Evolutionary conservation across 2,888 invertebrate genomes (phyloP), one percentile per base, ranked within the genome.

Genomic region (Andrena haemorrhoa): DNA sequence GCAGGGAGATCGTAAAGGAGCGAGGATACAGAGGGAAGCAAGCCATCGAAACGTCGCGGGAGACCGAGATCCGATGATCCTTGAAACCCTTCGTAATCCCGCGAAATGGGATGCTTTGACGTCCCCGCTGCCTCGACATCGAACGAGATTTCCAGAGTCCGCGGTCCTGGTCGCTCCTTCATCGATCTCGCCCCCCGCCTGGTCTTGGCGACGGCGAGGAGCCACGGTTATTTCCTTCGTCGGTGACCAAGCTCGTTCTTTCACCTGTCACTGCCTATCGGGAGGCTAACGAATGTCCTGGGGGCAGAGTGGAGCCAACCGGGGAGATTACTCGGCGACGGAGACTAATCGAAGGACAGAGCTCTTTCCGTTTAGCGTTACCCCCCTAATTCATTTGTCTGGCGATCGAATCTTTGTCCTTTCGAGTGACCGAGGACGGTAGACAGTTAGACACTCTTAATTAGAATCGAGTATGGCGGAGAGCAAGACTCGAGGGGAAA

Each of bases 101-200:
- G 26, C 31, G 65, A 66, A 66, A 66, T 66, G 29, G 65, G 49
- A 66, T 35, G 56, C 33, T 56, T 56, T 35, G 69, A 23, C 69
- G 70, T 29, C 31, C n/a, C 31, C 23, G 47, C 47, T 47, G 60
- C n/a, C n/a, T 29, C 31, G 72, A n/a, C 63, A 63, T 72, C 72
- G 53, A 72, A 53, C 33, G 41, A 41, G 41, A 16, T 41, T 16
- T 41, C 41, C 56, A 60, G 61, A 82, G 61, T 63, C 65, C 49
- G 33, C 60, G 29, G 68, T 35, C 47, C 64, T 47, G 69, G 41
- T 47, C 73, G 49, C 78, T 75, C 83, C 83, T 73, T 78, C 80
- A 77, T 83, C 76, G 82, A 82, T 82, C 79, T 76, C 47, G 12
- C n/a, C 31, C 4, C 4, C 23, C 1, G 47, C 31, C 47, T 60